These are phyloP conservation scores for Xenopus petersii DNA, from an alignment of 2,797 vertebrate species.

Conservation along the genomic window DNA sequence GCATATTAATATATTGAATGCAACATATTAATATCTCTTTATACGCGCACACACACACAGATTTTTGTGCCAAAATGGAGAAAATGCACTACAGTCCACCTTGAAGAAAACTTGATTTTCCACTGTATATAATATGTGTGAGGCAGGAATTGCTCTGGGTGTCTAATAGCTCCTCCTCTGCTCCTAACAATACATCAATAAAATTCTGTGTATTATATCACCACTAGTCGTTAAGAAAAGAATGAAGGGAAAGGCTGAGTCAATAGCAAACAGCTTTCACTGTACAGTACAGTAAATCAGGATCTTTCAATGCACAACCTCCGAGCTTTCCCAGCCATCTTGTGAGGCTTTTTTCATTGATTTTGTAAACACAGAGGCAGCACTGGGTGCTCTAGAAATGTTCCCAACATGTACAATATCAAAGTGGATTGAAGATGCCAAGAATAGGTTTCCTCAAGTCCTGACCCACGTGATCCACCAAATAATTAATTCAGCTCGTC, in stretches of 20 bases:
- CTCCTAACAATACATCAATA: constrained; percentile 68
- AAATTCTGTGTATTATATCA: constrained; percentile 62
- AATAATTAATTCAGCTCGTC: constrained; percentile 99
- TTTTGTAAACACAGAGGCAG: constrained; percentile 56
- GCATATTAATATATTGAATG: background rate
- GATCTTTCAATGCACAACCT: constrained; percentile 62
- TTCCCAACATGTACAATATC: constrained; percentile 74
- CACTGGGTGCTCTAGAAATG: constrained; percentile 69
- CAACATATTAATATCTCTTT: background rate
- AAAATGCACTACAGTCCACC: background rate
- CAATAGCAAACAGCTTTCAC: constrained; percentile 56
- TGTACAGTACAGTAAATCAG: constrained; percentile 64
- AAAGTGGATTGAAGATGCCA: constrained; percentile 89
- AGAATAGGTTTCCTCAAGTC: constrained; percentile 86
- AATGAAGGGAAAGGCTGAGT: constrained; percentile 61
- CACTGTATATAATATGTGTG: constrained; percentile 24
- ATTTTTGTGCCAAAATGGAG: constrained; percentile 20
- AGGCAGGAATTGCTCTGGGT: constrained; percentile 28
- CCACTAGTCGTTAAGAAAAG: constrained; percentile 65
- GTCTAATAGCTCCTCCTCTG: constrained; percentile 66
- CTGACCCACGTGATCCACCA: constrained; percentile 99
- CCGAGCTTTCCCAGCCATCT: constrained; percentile 68
- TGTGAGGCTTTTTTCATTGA: constrained; percentile 64
- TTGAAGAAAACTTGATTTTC: background rate
- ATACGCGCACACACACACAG: constrained; percentile 23